Percentiles rank a stretch among this genome's conserved stretches.
phyloP scores from a whole-genome alignment of 2,797 vertebrate species.

The Onychomys torridus region DNA sequence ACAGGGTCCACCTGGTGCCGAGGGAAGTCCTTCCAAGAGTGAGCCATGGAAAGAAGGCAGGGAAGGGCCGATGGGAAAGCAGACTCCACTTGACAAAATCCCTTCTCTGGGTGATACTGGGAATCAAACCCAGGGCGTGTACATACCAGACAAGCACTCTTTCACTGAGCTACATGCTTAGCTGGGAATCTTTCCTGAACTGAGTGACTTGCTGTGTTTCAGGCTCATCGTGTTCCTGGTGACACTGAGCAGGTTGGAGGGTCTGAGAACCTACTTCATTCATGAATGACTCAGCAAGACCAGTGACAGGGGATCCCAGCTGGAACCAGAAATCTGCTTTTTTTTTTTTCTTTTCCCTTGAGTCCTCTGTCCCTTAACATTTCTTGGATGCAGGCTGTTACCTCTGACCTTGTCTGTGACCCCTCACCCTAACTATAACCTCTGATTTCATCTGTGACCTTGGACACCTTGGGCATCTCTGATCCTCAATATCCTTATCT shows the following conservation, averaged over 20 bases:
- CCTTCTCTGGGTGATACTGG: no score
- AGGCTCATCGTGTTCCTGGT: background rate
- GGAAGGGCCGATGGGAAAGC: no score
- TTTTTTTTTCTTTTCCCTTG: background rate
- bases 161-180: background rate
- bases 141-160: background rate
- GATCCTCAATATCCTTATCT: background rate
- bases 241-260: background rate
- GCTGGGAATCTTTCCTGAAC: background rate
- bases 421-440: background rate
- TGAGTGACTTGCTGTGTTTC: background rate
- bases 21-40: background rate
- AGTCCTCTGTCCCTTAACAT: background rate
- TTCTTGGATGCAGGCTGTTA: background rate
- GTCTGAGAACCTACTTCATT: background rate
- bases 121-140: background rate
- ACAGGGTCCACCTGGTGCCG: fast-evolving
- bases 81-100: background rate
- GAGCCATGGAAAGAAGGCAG: fast-evolving
- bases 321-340: background rate
- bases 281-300: background rate
- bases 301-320: background rate
- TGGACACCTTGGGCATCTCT: background rate
- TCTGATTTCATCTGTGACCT: background rate
- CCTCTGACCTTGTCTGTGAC: background rate